These are phyloP conservation scores for Tipula lateralis DNA, from an alignment of 2,888 invertebrate genomes.

Conservation along the genomic window DNA sequence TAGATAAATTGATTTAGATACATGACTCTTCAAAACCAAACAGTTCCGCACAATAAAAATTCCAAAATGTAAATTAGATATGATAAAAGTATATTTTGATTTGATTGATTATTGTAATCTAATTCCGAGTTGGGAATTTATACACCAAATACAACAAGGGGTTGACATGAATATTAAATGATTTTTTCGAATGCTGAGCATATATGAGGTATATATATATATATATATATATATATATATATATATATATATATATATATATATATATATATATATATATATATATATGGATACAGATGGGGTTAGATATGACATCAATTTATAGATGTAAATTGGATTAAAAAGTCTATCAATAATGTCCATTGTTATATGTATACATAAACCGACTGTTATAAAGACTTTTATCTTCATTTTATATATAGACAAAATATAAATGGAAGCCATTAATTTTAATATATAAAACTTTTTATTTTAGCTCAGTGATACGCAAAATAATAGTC, in stretches of 20 bases:
- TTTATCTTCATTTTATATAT: not conserved
- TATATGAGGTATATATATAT: no score
- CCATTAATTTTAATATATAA: slow-evolving; percentile 11
- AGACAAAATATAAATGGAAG: not conserved
- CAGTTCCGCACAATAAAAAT: not conserved
- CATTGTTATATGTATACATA: not conserved
- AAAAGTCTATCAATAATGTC: not conserved
- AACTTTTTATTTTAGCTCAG: slow-evolving; percentile 19
- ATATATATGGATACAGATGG: not conserved
- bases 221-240: no score
- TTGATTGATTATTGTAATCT: slow-evolving; percentile 24
- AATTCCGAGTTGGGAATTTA: not conserved
- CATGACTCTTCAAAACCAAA: not conserved
- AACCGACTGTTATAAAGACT: not conserved
- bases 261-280: no score
- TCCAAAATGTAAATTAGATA: not conserved
- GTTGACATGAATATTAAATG: slow-evolving; percentile 19
- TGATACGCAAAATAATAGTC: not conserved
- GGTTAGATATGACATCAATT: slow-evolving; percentile 11
- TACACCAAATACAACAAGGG: not conserved
- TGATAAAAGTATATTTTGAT: slow-evolving; percentile 3
- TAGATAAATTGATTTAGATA: not conserved
- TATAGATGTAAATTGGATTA: slow-evolving; percentile 9
- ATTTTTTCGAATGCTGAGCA: not conserved
- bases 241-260: no score